phyloP scores from a whole-genome alignment of 2,113 vertebrate species.

The Arizona elegans region DNA sequence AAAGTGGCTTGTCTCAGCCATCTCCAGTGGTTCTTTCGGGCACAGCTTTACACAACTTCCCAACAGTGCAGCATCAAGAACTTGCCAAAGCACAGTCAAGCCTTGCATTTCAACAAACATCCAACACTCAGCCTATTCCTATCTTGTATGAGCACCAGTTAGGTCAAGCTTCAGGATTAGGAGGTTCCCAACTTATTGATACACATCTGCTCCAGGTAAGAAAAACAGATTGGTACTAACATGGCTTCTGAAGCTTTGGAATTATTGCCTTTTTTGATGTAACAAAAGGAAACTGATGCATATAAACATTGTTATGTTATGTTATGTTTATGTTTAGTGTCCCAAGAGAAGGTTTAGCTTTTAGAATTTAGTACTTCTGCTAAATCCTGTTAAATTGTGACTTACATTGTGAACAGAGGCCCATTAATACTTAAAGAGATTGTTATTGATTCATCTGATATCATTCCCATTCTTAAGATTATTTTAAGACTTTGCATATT shows the following conservation, averaged over 20 bases:
- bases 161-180: conserved; percentile 90
- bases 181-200: conserved; percentile 93
- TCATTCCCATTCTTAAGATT: background rate
- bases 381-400: background rate
- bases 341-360: background rate
- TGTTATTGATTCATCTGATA: background rate
- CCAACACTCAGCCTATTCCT: conserved; percentile 93
- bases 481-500: background rate
- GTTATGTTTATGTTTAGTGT: background rate
- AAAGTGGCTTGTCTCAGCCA: conserved; percentile 91
- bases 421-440: background rate
- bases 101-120: conserved; percentile 94
- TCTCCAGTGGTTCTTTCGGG: conserved; percentile 93
- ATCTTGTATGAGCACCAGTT: conserved; percentile 95
- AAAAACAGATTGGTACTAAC: background rate
- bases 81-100: conserved; percentile 92
- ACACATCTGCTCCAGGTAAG: conserved; percentile 93
- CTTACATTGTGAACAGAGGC: background rate
- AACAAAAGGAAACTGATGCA: background rate
- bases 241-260: background rate
- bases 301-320: background rate
- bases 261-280: background rate
- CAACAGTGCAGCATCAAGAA: conserved; percentile 89
- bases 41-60: conserved; percentile 90
- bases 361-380: background rate